These are phyloP conservation scores for Motacilla alba DNA, from an alignment of 2,113 vertebrate species.

Conservation along the genomic window DNA sequence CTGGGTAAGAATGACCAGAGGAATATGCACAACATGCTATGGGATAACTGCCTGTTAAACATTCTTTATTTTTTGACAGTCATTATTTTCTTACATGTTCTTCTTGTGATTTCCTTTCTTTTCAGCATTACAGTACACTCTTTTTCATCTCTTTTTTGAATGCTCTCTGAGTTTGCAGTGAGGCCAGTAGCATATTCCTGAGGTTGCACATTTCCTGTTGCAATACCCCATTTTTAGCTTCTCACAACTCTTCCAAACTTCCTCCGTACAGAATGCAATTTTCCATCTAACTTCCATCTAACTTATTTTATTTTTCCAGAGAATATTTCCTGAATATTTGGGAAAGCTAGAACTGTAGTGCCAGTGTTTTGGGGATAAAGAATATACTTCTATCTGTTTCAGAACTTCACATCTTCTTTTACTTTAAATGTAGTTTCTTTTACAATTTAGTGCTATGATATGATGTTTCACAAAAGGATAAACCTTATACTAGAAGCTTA, in stretches of 20 bases:
- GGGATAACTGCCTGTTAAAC: not conserved
- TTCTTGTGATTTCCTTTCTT: not conserved
- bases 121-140: not conserved
- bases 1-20: constrained; percentile 22
- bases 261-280: not conserved
- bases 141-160: not conserved
- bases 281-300: not conserved
- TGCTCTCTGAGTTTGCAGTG: not conserved
- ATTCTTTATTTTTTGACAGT: not conserved
- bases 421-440: not conserved
- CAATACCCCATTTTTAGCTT: not conserved
- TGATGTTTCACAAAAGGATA: not conserved
- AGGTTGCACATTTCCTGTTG: not conserved
- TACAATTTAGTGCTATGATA: not conserved
- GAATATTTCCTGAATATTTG: not conserved
- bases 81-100: not conserved
- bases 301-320: not conserved
- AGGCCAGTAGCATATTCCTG: not conserved
- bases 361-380: not conserved
- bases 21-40: not conserved
- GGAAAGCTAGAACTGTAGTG: not conserved
- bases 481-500: not conserved
- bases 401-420: not conserved
- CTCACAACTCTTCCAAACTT: not conserved
- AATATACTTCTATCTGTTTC: not conserved